A percentile compares a stretch with the other conserved stretches of the same genome.
Evolutionary conservation across 2,113 vertebrate genomes (phyloP).

Genomic region (Sebastes schlegelii): DNA sequence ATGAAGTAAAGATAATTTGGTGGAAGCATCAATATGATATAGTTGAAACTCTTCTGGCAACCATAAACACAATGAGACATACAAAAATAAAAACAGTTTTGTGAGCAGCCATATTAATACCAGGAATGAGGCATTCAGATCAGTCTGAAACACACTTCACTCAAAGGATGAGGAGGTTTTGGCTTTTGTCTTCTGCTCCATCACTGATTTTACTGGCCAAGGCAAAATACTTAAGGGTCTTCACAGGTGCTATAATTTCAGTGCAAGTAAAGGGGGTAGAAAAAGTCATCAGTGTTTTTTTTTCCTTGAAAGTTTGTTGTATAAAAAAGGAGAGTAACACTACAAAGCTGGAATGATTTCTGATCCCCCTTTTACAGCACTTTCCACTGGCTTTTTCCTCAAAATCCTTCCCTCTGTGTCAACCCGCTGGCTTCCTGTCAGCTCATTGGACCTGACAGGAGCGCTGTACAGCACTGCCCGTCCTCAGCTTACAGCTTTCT

Average conservation of each 20-base stretch:
- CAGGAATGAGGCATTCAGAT: conserved; percentile 42
- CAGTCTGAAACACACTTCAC: conserved; percentile 47
- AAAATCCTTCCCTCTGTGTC: background rate
- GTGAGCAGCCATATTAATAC: conserved; percentile 37
- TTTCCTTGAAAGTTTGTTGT: conserved; percentile 51
- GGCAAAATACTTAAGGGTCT: conserved; percentile 70
- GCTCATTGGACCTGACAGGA: conserved; percentile 38
- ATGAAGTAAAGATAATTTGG: conserved; percentile 22
- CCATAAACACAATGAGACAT: conserved; percentile 31
- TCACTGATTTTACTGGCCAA: conserved; percentile 65
- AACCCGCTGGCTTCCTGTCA: conserved; percentile 5
- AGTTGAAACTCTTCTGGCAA: conserved; percentile 22
- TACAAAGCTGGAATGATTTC: conserved; percentile 73
- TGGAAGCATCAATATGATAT: conserved; percentile 35
- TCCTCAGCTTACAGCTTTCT: background rate
- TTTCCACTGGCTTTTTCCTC: conserved; percentile 36
- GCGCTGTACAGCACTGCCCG: conserved; percentile 20
- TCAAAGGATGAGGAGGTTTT: conserved; percentile 54
- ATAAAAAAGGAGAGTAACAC: conserved; percentile 64
- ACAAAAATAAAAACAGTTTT: conserved; percentile 39
- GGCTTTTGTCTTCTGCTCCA: conserved; percentile 67
- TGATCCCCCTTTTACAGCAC: conserved; percentile 49
- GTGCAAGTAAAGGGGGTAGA: conserved; percentile 75
- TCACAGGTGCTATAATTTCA: conserved; percentile 71
- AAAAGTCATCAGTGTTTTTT: conserved; percentile 49